These are phyloP conservation scores for Drosophila ogumai DNA, from an alignment of 1,140 invertebrate genomes.

Conservation along the genomic window DNA sequence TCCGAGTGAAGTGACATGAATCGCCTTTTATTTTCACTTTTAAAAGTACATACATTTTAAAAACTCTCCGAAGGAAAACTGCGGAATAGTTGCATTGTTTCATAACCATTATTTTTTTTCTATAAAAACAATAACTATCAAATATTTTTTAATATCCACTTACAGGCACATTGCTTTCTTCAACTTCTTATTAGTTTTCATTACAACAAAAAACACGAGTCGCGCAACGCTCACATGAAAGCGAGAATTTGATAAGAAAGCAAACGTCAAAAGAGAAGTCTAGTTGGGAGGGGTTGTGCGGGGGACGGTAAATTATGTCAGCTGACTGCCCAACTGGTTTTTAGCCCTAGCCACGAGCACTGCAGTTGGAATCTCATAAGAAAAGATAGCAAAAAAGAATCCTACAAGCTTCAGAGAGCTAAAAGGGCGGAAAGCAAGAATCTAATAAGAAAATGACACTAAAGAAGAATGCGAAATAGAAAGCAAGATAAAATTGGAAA, in stretches of 20 bases:
- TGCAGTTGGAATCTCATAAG: slow-evolving; percentile 30
- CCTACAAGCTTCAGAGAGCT: background rate
- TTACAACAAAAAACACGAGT: slow-evolving; percentile 52
- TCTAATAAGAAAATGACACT: slow-evolving; percentile 1
- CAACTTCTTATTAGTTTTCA: slow-evolving; percentile 16
- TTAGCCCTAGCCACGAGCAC: slow-evolving; percentile 45
- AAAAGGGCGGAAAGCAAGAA: background rate
- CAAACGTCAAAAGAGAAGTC: slow-evolving; percentile 64
- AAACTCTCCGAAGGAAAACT: background rate
- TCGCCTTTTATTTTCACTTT: too few relatives aligned
- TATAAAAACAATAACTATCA: background rate
- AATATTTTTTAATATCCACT: slow-evolving; percentile 4
- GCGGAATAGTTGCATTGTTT: background rate
- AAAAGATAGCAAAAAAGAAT: slow-evolving; percentile 7
- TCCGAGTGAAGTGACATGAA: too few relatives aligned
- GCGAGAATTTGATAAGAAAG: slow-evolving; percentile 71
- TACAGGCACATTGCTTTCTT: slow-evolving; percentile 19
- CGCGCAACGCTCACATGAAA: slow-evolving; percentile 65
- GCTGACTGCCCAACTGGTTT: slow-evolving; percentile 64
- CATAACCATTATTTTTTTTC: background rate
- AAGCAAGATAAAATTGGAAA: background rate
- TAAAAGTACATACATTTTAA: too few relatives aligned
- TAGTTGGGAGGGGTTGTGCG: slow-evolving; percentile 8
- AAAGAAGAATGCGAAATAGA: slow-evolving; percentile 3
- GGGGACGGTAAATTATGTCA: slow-evolving; percentile 56